phyloP scores from a whole-genome alignment of 2,888 invertebrate genomes.

The Corythucha ciliata region DNA sequence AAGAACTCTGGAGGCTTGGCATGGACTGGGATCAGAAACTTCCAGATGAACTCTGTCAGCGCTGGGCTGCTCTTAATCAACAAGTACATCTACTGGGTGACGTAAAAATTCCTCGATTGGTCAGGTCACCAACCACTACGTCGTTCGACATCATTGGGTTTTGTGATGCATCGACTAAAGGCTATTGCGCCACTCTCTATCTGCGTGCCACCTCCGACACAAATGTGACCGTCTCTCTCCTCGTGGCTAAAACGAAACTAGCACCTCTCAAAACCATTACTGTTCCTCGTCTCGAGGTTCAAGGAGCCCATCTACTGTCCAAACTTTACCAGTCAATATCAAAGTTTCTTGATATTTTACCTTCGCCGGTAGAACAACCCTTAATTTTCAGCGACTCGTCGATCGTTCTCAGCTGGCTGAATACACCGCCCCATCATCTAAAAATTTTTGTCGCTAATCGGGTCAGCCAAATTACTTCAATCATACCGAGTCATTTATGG shows the following conservation, averaged over 20 bases:
- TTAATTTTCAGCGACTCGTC: slow-evolving; percentile 18
- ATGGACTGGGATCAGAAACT: slow-evolving; percentile 4
- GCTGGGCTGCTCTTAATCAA: not conserved
- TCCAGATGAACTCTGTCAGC: not conserved
- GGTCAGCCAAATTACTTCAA: slow-evolving; percentile 3
- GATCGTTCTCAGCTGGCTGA: slow-evolving; percentile 12
- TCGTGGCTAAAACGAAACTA: slow-evolving; percentile 9
- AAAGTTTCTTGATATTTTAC: not conserved
- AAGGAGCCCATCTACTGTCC: not conserved
- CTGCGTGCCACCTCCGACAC: not conserved
- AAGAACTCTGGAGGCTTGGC: slow-evolving; percentile 11
- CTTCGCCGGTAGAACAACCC: not conserved
- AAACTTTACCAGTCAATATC: not conserved
- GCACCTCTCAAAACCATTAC: slow-evolving; percentile 5
- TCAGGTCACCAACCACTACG: not conserved
- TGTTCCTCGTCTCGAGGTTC: slow-evolving; percentile 3
- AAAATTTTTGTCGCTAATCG: slow-evolving; percentile 14
- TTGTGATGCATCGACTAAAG: slow-evolving; percentile 6
- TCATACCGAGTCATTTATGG: not conserved
- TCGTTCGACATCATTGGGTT: slow-evolving; percentile 5
- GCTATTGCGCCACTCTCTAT: not conserved
- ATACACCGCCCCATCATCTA: slow-evolving; percentile 10
- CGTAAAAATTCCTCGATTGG: slow-evolving; percentile 11
- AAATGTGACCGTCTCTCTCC: not conserved
- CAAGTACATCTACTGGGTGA: not conserved